Evolutionary conservation across 2,113 vertebrate genomes (phyloP).

Genomic region (Oryzias melastigma): DNA sequence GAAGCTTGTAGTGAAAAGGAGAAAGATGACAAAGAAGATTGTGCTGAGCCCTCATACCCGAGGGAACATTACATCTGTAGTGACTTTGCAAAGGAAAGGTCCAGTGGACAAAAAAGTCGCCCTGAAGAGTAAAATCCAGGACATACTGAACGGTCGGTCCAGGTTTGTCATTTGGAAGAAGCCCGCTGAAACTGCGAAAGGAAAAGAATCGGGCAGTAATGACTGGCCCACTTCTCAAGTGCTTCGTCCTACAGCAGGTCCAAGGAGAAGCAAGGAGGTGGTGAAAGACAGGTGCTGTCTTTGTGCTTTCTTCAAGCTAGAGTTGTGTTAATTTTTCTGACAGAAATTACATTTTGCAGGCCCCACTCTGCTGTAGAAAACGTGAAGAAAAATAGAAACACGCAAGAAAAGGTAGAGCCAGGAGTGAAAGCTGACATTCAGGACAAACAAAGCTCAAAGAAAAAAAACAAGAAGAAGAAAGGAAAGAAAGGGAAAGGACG

Average conservation of each 20-base stretch:
- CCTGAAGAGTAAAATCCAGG: slow-evolving; percentile 71
- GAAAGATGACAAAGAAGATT: slow-evolving; percentile 51
- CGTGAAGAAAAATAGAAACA: slow-evolving; percentile 23
- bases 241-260: slow-evolving; percentile 6
- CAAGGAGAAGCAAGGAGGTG: slow-evolving; percentile 14
- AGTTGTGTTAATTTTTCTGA: too few relatives aligned
- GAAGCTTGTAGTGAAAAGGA: slow-evolving; percentile 63
- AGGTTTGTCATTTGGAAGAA: slow-evolving; percentile 76
- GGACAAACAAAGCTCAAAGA: slow-evolving; percentile 55
- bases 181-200: slow-evolving; percentile 1
- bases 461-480: slow-evolving; percentile 76
- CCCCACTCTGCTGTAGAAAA: slow-evolving; percentile 25
- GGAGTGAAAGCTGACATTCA: slow-evolving; percentile 28
- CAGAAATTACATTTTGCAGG: slow-evolving; percentile 12
- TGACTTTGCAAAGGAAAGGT: slow-evolving; percentile 28
- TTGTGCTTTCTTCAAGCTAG: background rate
- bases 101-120: slow-evolving; percentile 64
- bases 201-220: background rate
- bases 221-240: slow-evolving; percentile 6
- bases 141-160: slow-evolving; percentile 73
- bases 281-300: slow-evolving; percentile 48
- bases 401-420: slow-evolving; percentile 14
- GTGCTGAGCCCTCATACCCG: slow-evolving; percentile 48
- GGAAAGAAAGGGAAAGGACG: slow-evolving; percentile 74
- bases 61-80: slow-evolving; percentile 49